A percentile compares a stretch with the other conserved stretches of the same genome.
Conservation (phyloP, 2,113 vertebrate genomes). For the Plecotus auritus region DNA sequence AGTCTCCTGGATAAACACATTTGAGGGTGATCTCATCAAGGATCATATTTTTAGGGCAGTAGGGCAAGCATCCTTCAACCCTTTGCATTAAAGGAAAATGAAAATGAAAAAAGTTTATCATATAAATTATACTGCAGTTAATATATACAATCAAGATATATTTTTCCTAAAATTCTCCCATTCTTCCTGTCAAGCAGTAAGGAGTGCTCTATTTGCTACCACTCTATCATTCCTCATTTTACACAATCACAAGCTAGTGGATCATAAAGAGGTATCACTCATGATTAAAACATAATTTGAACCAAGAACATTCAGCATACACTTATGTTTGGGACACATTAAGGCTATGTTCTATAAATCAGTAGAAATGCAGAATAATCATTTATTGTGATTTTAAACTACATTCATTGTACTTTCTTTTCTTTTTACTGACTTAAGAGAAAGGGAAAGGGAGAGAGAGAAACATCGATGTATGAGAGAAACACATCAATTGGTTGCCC, state of each 20-base stretch:
- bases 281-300: neutral
- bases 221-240: neutral
- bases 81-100: conserved; percentile 78
- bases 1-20: conserved; percentile 96
- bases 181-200: neutral
- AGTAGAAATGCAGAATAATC: neutral
- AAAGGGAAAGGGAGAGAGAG: too few species aligned
- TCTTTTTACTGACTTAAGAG: too few species aligned
- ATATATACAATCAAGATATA: neutral
- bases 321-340: neutral
- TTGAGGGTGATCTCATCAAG: conserved; percentile 95
- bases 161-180: neutral
- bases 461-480: too few species aligned
- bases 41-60: conserved; percentile 94
- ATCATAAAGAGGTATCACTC: neutral
- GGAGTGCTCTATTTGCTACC: neutral
- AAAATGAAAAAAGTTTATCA: neutral
- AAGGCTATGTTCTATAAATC: neutral
- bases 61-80: conserved; percentile 96
- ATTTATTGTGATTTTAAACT: neutral
- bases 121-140: neutral
- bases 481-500: too few species aligned
- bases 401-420: neutral
- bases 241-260: neutral
- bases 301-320: neutral